Conservation (phyloP, 2,888 invertebrate genomes). For the Glaucopsyche alexis region DNA sequence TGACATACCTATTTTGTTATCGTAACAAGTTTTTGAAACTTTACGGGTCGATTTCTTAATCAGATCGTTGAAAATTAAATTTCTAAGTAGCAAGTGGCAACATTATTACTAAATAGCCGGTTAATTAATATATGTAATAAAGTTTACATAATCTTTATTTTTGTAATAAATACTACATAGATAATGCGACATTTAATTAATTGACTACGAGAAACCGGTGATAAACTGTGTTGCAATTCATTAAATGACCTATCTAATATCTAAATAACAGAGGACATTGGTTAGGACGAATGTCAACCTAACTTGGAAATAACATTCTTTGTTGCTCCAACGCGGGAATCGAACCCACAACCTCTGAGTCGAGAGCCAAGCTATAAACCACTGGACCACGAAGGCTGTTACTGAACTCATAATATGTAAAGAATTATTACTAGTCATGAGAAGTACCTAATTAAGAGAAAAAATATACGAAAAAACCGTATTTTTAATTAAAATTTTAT, state of each 20-base stretch:
- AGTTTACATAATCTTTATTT: constrained; percentile 22
- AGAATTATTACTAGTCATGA: no score
- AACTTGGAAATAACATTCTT: no score
- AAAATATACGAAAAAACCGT: no score
- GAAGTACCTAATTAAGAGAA: no score
- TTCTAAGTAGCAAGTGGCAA: neutral
- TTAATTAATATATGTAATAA: constrained; percentile 18
- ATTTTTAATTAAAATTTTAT: no score
- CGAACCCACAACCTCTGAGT: no score
- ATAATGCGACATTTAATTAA: constrained; percentile 1
- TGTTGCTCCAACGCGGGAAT: no score
- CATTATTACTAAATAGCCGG: neutral
- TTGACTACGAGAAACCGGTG: constrained; percentile 18
- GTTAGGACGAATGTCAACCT: no score
- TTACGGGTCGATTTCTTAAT: neutral
- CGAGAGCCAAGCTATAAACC: no score
- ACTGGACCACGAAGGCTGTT: no score
- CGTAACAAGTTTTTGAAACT: neutral
- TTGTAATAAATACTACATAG: constrained; percentile 20
- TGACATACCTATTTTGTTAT: neutral
- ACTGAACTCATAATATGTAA: no score
- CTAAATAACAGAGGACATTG: no score
- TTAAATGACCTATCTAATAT: neutral
- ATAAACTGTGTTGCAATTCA: constrained; percentile 14
- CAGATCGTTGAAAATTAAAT: neutral